These are phyloP conservation scores for Hippocampus kuda DNA, from an alignment of 2,797 vertebrate genomes.

Conservation along the genomic window DNA sequence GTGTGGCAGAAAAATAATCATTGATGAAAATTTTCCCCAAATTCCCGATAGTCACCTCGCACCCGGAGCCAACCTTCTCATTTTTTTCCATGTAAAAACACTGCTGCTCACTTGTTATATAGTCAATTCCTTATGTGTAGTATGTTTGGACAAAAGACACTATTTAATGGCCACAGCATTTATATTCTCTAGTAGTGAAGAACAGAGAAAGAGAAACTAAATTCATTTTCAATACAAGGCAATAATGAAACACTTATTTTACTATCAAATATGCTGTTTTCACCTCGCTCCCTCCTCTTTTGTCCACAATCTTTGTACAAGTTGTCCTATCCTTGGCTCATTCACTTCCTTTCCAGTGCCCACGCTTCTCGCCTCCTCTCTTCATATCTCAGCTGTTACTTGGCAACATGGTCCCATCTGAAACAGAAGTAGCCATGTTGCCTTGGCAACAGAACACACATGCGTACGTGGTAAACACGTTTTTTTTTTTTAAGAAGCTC, in stretches of 20 bases:
- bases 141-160: not conserved
- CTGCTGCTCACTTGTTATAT: not conserved
- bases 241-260: slow-evolving; percentile 30
- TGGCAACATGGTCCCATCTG: slow-evolving; percentile 70
- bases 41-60: no score
- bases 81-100: not conserved
- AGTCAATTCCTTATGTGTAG: not conserved
- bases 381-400: slow-evolving; percentile 71
- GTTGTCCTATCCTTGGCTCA: slow-evolving; percentile 35
- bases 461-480: slow-evolving; percentile 53
- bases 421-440: slow-evolving; percentile 60
- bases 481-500: slow-evolving; percentile 6
- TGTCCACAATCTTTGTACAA: slow-evolving; percentile 47
- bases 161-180: slow-evolving; percentile 28
- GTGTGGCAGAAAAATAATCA: no score
- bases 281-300: slow-evolving; percentile 39
- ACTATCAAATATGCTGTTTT: slow-evolving; percentile 27
- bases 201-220: slow-evolving; percentile 25
- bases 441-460: slow-evolving; percentile 52
- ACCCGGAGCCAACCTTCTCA: no score
- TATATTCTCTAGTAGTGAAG: slow-evolving; percentile 38
- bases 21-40: no score
- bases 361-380: slow-evolving; percentile 48
- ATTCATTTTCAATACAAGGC: slow-evolving; percentile 33
- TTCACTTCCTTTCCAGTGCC: slow-evolving; percentile 25